Percentiles rank a stretch among this genome's conserved stretches.
These are phyloP conservation scores for Tipula confusa DNA, from an alignment of 2,888 invertebrate species.

Conservation along the genomic window DNA sequence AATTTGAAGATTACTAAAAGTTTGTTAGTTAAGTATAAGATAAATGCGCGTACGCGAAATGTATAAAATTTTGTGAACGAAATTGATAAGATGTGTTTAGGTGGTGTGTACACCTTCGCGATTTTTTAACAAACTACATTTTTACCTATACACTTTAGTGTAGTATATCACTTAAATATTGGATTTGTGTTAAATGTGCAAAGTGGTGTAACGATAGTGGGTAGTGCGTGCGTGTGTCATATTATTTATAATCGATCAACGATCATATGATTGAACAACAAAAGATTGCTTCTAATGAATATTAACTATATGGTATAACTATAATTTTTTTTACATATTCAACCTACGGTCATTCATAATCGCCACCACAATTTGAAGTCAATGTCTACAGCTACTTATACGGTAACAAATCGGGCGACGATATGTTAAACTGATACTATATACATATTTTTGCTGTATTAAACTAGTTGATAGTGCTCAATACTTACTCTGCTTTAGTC, in stretches of 20 bases:
- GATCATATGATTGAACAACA: background rate
- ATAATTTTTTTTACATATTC: background rate
- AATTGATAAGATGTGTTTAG: background rate
- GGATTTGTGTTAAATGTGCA: background rate
- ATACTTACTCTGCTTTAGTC: background rate
- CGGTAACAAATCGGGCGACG: background rate
- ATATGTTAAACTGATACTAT: background rate
- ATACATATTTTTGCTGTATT: background rate
- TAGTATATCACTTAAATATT: too few relatives aligned
- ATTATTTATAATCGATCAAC: background rate
- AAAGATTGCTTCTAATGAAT: background rate
- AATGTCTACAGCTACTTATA: background rate
- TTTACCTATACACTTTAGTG: background rate
- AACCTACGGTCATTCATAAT: background rate
- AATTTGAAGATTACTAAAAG: background rate
- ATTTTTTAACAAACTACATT: background rate
- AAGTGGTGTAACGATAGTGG: background rate
- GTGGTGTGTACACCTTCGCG: background rate
- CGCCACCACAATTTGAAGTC: background rate
- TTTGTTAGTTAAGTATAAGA: background rate
- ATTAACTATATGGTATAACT: background rate
- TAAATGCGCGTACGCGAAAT: background rate
- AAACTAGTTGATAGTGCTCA: background rate
- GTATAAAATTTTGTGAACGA: background rate
- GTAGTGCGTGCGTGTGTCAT: background rate